These are phyloP conservation scores for Pao palembangensis DNA, from an alignment of 2,113 vertebrate genomes.

Conservation along the genomic window DNA sequence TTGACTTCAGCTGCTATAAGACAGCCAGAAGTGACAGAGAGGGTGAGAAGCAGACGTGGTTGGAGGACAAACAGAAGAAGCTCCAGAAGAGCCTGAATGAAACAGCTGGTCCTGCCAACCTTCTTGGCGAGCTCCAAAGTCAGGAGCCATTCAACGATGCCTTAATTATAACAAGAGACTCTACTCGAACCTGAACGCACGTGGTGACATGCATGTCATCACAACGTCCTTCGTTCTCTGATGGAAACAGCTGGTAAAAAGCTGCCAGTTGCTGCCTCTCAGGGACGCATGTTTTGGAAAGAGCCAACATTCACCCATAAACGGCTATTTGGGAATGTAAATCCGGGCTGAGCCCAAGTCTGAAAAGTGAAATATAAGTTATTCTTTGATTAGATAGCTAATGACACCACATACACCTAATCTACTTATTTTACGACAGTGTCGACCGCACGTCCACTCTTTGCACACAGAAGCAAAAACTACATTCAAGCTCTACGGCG, in stretches of 20 bases:
- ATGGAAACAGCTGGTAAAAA: neutral
- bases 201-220: conserved; percentile 6
- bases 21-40: conserved; percentile 14
- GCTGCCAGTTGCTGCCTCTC: conserved; percentile 21
- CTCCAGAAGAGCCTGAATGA: neutral
- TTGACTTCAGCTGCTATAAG: conserved; percentile 20
- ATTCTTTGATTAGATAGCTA: too few species aligned
- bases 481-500: conserved; percentile 80
- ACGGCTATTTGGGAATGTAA: conserved; percentile 34
- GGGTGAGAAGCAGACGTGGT: conserved; percentile 45
- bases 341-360: conserved; percentile 26
- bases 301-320: conserved; percentile 7
- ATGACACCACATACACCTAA: neutral
- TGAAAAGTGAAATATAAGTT: conserved; percentile 20
- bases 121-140: conserved; percentile 10
- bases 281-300: conserved; percentile 14
- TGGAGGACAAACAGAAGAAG: conserved; percentile 31
- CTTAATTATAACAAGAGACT: conserved; percentile 30
- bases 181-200: conserved; percentile 7
- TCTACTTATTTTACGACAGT: conserved; percentile 39
- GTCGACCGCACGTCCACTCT: conserved; percentile 68
- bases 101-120: conserved; percentile 27
- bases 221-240: conserved; percentile 14
- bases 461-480: conserved; percentile 21
- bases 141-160: conserved; percentile 22